Conservation (phyloP, 2,888 invertebrate genomes). For the Acholoe squamosa region DNA sequence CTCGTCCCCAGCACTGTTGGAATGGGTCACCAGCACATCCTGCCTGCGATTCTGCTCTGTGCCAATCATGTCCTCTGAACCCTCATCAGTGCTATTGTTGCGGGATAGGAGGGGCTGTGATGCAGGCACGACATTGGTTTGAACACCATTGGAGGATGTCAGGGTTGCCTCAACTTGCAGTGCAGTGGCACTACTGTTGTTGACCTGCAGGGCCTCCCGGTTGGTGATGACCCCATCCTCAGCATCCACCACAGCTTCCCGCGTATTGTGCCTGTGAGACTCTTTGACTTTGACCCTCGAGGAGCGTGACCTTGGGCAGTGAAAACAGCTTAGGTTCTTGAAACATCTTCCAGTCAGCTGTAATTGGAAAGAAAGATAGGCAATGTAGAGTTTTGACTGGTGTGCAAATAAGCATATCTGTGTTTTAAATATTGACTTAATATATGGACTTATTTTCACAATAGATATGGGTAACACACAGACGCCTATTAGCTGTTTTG, state of each 20-base stretch:
- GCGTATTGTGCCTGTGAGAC: conserved; percentile 8
- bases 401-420: too few species aligned
- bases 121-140: conserved; percentile 46
- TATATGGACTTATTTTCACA: too few species aligned
- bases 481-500: too few species aligned
- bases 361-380: not conserved
- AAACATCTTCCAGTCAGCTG: conserved; percentile 1
- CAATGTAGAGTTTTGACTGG: too few species aligned
- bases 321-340: not conserved
- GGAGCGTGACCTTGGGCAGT: conserved; percentile 6
- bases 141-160: conserved; percentile 44
- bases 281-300: not conserved
- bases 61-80: not conserved
- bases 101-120: conserved; percentile 48
- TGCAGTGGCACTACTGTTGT: conserved; percentile 17
- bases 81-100: not conserved
- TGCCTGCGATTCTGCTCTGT: not conserved
- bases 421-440: too few species aligned
- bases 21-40: conserved; percentile 16
- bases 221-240: conserved; percentile 53
- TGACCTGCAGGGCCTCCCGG: conserved; percentile 51
- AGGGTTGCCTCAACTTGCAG: conserved; percentile 52
- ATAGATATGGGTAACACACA: too few species aligned
- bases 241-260: not conserved
- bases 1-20: not conserved